A percentile compares a stretch with the other conserved stretches of the same genome.
Evolutionary conservation across 2,113 vertebrate species (phyloP).

Genomic region (Amphiprion ocellaris): DNA sequence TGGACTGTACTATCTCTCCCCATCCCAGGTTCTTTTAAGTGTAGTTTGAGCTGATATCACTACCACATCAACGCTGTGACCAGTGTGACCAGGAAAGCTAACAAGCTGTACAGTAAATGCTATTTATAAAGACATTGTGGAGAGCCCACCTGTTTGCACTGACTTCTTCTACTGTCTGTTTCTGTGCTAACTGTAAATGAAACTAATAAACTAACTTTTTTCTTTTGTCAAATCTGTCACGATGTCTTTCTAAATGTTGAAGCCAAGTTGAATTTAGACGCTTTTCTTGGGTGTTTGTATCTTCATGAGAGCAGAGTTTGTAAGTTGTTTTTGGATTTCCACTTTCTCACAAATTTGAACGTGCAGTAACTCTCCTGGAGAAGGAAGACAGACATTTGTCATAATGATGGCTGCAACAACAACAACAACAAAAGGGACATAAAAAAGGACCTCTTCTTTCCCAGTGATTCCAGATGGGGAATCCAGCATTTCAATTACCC

Average conservation of each 20-base stretch:
- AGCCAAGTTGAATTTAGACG: constrained; percentile 6
- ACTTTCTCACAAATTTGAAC: background rate
- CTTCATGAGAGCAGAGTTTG: background rate
- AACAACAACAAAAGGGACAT: constrained; percentile 39
- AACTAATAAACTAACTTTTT: constrained; percentile 48
- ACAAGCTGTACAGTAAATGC: constrained; percentile 64
- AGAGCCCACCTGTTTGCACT: constrained; percentile 62
- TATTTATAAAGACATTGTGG: constrained; percentile 70
- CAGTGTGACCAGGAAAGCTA: constrained; percentile 46
- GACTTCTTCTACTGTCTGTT: constrained; percentile 45
- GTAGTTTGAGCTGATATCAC: constrained; percentile 23
- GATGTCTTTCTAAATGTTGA: constrained; percentile 69
- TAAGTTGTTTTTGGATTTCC: background rate
- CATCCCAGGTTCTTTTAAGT: constrained; percentile 28
- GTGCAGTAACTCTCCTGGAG: constrained; percentile 15
- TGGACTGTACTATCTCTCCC: background rate
- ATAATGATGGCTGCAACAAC: constrained; percentile 35
- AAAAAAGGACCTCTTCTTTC: constrained; percentile 21
- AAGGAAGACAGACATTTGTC: constrained; percentile 36
- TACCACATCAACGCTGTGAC: constrained; percentile 26
- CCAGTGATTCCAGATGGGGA: constrained; percentile 61
- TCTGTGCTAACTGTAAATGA: constrained; percentile 65
- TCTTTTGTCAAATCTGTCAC: constrained; percentile 49
- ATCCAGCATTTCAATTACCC: constrained; percentile 68
- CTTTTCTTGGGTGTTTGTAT: constrained; percentile 23